Percentiles rank a stretch among this genome's conserved stretches.
These are phyloP conservation scores for Drosophila kanekoi DNA, from an alignment of 2,888 invertebrate species.

Conservation along the genomic window DNA sequence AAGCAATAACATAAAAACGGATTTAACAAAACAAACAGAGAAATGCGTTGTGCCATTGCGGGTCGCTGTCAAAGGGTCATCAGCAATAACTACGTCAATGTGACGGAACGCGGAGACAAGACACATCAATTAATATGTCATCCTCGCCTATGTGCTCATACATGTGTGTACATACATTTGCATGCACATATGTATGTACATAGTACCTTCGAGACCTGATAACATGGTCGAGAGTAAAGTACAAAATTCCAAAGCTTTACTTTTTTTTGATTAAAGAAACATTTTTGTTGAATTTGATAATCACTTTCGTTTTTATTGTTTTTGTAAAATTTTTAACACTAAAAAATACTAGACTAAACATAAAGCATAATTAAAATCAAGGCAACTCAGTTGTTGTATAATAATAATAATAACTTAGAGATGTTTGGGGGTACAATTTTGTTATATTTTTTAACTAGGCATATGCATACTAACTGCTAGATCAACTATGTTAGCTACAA, in stretches of 20 bases:
- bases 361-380: slow-evolving; percentile 21
- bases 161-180: background rate
- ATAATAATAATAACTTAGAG: slow-evolving; percentile 1
- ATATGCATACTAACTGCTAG: slow-evolving; percentile 23
- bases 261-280: slow-evolving; percentile 24
- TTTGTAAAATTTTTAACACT: slow-evolving; percentile 12
- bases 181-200: slow-evolving; percentile 3
- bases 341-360: slow-evolving; percentile 21
- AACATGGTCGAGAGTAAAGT: slow-evolving; percentile 46
- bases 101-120: slow-evolving; percentile 56
- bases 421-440: slow-evolving; percentile 2
- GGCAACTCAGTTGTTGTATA: slow-evolving; percentile 14
- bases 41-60: slow-evolving; percentile 22
- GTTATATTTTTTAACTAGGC: slow-evolving; percentile 7
- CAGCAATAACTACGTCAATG: slow-evolving; percentile 51
- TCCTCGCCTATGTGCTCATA: background rate
- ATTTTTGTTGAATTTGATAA: slow-evolving; percentile 16
- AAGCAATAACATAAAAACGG: background rate
- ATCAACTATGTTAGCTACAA: slow-evolving; percentile 41
- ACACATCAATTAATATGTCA: slow-evolving; percentile 37
- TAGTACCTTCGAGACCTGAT: slow-evolving; percentile 36
- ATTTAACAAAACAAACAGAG: slow-evolving; percentile 2
- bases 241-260: slow-evolving; percentile 47
- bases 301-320: slow-evolving; percentile 51
- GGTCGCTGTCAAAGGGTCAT: slow-evolving; percentile 47